Evolutionary conservation across 1,140 invertebrate species (phyloP).

Genomic region (Pseudomyrmex cubaensis): DNA sequence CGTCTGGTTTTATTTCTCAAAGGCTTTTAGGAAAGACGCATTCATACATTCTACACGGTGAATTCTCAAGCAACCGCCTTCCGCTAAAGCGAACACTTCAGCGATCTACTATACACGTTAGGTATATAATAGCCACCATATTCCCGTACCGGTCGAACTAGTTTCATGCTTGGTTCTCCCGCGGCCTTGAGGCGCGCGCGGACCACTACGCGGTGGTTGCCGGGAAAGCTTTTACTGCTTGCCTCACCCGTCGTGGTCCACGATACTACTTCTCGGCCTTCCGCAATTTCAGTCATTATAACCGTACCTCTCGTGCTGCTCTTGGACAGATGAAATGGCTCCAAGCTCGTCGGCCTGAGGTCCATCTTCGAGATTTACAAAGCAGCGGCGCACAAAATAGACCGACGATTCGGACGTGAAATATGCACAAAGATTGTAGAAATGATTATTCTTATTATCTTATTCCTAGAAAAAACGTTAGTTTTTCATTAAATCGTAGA

Average conservation of each 20-base stretch:
- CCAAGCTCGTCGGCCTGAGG: conserved; percentile 19
- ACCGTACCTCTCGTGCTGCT: conserved; percentile 53
- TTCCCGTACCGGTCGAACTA: conserved; percentile 75
- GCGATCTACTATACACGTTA: conserved; percentile 66
- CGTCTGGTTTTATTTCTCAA: conserved; percentile 28
- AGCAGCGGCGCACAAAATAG: background rate
- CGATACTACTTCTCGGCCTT: conserved; percentile 50
- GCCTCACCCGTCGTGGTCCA: conserved; percentile 47
- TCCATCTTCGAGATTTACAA: conserved; percentile 35
- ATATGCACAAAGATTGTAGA: background rate
- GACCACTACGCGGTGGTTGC: conserved; percentile 59
- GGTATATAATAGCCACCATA: conserved; percentile 66
- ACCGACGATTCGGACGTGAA: background rate
- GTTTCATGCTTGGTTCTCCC: conserved; percentile 77
- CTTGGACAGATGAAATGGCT: conserved; percentile 47
- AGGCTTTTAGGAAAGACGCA: conserved; percentile 16
- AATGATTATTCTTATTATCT: background rate
- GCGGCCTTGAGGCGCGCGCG: conserved; percentile 77
- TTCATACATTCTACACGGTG: conserved; percentile 59
- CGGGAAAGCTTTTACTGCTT: conserved; percentile 70
- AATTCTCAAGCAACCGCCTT: conserved; percentile 62
- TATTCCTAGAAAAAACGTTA: background rate
- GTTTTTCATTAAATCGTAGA: background rate
- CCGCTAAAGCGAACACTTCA: conserved; percentile 66
- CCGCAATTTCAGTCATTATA: conserved; percentile 67